These are phyloP conservation scores for Thalpophila matura DNA, from an alignment of 2,888 invertebrate genomes.

Conservation along the genomic window DNA sequence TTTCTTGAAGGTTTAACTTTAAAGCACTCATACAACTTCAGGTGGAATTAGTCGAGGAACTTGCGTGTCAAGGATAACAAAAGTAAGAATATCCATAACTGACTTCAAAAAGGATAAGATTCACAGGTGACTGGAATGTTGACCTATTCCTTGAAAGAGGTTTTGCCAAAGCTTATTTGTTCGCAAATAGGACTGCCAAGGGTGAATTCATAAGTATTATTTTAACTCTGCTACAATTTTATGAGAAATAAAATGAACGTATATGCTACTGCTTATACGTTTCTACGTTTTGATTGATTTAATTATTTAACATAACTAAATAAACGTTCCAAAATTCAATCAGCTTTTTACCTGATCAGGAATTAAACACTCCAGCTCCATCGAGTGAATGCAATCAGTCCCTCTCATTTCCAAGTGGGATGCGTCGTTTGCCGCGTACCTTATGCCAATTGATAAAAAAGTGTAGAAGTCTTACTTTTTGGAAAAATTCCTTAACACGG, in stretches of 20 bases:
- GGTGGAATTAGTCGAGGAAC: constrained; percentile 8
- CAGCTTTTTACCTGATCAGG: constrained; percentile 33
- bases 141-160: no score
- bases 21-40: constrained; percentile 4
- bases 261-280: neutral
- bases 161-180: no score
- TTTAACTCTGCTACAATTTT: neutral
- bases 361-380: constrained; percentile 46
- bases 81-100: neutral
- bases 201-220: no score
- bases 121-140: no score
- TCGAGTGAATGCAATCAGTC: constrained; percentile 53
- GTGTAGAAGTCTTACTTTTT: neutral
- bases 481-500: no score
- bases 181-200: neutral
- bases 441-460: neutral
- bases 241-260: neutral
- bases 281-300: no score
- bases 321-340: constrained; percentile 25
- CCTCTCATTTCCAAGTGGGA: constrained; percentile 56
- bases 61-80: constrained; percentile 8
- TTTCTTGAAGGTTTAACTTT: constrained; percentile 17
- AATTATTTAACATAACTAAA: constrained; percentile 6
- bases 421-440: constrained; percentile 50
- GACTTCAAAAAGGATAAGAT: neutral